These are phyloP conservation scores for Cygnus atratus DNA, from an alignment of 2,113 vertebrate species.

Conservation along the genomic window DNA sequence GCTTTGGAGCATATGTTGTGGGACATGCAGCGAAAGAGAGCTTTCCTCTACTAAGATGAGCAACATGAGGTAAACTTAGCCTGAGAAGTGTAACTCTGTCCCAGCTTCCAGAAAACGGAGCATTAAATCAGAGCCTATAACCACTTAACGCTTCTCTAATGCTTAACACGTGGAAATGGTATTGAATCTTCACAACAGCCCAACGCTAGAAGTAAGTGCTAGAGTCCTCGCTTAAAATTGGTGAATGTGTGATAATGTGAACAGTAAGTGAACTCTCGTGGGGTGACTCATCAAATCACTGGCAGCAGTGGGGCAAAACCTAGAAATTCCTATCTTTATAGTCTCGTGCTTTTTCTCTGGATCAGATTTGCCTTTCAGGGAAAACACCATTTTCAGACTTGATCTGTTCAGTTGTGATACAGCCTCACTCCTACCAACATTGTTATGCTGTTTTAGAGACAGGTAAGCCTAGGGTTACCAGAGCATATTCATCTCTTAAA, in stretches of 20 bases:
- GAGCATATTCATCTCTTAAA: background rate
- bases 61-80: conserved; percentile 21
- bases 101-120: conserved; percentile 30
- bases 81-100: conserved; percentile 15
- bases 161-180: background rate
- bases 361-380: background rate
- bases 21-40: background rate
- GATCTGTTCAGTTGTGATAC: background rate
- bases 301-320: background rate
- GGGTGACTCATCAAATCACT: background rate
- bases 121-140: background rate
- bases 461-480: background rate
- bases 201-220: background rate
- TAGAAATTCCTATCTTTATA: background rate
- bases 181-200: background rate
- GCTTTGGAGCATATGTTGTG: background rate
- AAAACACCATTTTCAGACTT: background rate
- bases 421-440: background rate
- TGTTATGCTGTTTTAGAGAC: background rate
- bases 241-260: background rate
- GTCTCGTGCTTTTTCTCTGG: background rate
- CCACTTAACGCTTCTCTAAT: background rate
- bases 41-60: conserved; percentile 24
- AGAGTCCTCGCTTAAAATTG: background rate
- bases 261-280: background rate